phyloP scores from a whole-genome alignment of 2,113 vertebrate genomes.

The Halcyon senegalensis region DNA sequence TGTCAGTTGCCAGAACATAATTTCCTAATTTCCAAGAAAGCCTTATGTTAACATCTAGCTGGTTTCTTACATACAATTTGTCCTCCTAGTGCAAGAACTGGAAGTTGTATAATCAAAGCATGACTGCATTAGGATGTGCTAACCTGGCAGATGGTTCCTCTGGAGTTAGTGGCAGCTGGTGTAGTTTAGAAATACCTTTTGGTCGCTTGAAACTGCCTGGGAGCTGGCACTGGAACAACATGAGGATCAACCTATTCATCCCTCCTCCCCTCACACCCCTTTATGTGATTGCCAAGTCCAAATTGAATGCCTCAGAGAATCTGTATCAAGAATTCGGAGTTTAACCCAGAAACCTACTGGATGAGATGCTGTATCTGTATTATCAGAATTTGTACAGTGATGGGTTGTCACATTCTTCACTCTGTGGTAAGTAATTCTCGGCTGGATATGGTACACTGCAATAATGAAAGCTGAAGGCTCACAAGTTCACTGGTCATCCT shows the following conservation, averaged over 20 bases:
- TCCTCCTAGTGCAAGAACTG: neutral
- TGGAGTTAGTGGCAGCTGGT: neutral
- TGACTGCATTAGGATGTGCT: neutral
- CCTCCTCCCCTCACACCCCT: neutral
- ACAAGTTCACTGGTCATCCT: neutral
- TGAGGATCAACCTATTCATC: neutral
- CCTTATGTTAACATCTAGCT: neutral
- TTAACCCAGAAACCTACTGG: neutral
- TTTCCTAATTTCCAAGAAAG: neutral
- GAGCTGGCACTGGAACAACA: neutral
- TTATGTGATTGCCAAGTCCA: neutral
- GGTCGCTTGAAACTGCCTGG: neutral
- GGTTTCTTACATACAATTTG: neutral
- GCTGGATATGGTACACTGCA: neutral
- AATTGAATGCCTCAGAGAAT: neutral
- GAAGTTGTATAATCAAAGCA: neutral
- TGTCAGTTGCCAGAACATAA: neutral
- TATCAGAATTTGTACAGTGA: neutral
- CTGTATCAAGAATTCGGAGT: neutral
- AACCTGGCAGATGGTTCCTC: neutral
- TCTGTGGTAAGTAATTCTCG: neutral
- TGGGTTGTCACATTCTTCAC: neutral
- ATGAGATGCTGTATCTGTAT: neutral
- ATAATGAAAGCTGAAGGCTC: neutral
- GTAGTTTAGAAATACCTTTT: conserved; percentile 5